phyloP scores from a whole-genome alignment of 2,797 vertebrate genomes.

The Pseudomugil tenellus region DNA sequence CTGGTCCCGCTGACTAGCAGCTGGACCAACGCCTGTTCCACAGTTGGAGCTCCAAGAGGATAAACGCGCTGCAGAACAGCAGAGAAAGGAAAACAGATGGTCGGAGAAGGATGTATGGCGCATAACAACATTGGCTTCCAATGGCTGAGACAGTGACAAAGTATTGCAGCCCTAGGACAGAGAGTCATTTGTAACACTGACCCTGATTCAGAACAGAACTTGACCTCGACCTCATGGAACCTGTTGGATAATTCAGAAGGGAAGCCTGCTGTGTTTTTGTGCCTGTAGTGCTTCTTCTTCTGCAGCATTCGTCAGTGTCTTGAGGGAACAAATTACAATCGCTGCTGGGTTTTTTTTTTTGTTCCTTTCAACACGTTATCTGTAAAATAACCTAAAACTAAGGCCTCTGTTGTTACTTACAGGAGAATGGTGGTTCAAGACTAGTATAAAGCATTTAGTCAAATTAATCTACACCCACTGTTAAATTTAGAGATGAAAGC shows the following conservation, averaged over 20 bases:
- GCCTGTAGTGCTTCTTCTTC: conserved; percentile 33
- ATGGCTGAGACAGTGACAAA: conserved; percentile 43
- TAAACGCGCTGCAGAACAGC: conserved; percentile 42
- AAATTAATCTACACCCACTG: conserved; percentile 2
- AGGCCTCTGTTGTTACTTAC: neutral
- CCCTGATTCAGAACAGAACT: conserved; percentile 49
- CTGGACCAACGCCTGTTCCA: conserved; percentile 68
- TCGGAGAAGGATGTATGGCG: conserved; percentile 31
- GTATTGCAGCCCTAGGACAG: conserved; percentile 11
- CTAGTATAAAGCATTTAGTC: neutral
- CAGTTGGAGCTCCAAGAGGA: conserved; percentile 40
- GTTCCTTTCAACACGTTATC: conserved; percentile 7
- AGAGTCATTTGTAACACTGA: conserved; percentile 56
- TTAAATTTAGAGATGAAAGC: conserved; percentile 18
- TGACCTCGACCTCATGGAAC: conserved; percentile 47
- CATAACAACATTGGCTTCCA: conserved; percentile 16
- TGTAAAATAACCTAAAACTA: neutral
- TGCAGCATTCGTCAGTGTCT: conserved; percentile 19
- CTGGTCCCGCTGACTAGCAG: conserved; percentile 69
- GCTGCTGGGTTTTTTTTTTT: neutral
- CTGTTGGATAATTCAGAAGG: conserved; percentile 49
- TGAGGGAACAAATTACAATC: conserved; percentile 14
- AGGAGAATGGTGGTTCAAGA: neutral
- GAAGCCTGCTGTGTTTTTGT: conserved; percentile 19
- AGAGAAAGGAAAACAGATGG: conserved; percentile 72